Evolutionary conservation across 2,888 invertebrate species (phyloP), one percentile per base, ranked within the genome.

Genomic region (Rhodophaea formosa): DNA sequence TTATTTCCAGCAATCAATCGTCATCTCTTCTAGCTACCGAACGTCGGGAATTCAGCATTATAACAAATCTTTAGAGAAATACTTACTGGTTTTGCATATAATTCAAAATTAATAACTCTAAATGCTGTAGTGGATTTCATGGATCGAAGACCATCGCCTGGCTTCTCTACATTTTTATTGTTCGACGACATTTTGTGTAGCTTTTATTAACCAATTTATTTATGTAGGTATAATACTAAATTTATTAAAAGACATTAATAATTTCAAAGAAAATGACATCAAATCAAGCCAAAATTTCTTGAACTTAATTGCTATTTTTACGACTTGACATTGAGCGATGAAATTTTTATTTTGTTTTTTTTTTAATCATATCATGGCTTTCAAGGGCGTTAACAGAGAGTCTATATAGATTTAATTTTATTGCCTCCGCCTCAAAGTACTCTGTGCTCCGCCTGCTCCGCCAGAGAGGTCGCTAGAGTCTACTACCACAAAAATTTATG

Each of bases 71-170:
- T 3, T 23, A 44, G 53, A 35, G 10, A 49, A 47, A 39, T 39
- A 88, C 95, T 93, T 92, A 98, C 98, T 61, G 97, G 98, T 85
- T 95, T 97, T 0, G 95, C 94, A 80, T 97, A 98, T 1, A 98
- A 90, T 85, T 98, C 98, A 86, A 96, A 98, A 87, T 98, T 98
- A 0, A 97, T 90, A 30, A 95, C 93, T 74, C 95, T 93, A 80
- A 98, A 98, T 32, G 96, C 92, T 67, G 92, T 93, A 3, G 96
- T 95, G 14, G 96, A 95, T 82, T 88, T 92, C 63, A 97, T 80
- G 1, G 96, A 96, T 61, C 96, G 90, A 56, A 97, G 88, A 1
- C 97, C 97, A 74, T 96, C 96, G 32, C 96, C 96, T 42, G 96
- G 95, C 71, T 87, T 87, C 46, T 81, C 80, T 57, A 79, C 75